Base-by-base conservation (phyloP, 2,113 vertebrate species). In the Spea multiplicata region DNA sequence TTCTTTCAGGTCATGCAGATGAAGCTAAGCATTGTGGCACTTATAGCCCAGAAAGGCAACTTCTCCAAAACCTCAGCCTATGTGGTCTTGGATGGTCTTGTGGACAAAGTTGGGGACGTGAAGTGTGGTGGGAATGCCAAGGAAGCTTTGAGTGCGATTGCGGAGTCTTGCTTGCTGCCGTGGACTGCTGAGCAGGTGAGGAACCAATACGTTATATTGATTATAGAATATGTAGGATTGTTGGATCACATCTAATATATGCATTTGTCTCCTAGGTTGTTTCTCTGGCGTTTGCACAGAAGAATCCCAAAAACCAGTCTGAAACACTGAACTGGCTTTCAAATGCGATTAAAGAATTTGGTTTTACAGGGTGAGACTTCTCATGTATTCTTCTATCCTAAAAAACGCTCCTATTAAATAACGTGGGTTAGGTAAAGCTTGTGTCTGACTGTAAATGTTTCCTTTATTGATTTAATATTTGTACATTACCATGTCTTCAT, bases 271-370 rank as follows among this genome's bases (percentile, higher is more conserved):
- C 55, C 9, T 48, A 99, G 97, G 94, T 97, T 81, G 95, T 99
- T 75, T 95, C 96, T 1, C 86, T 93, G 86, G 95, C 94, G 0
- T 99, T 99, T 82, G 91, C 96, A 68, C 97, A 99, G 84, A 99
- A 99, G 90, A 99, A 99, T 87, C 97, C 97, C 50, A 99, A 99
- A 89, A 99, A 98, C 86, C 97, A 99, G 62, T 97, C 97, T 3
- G 97, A 99, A 91, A 90, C 95, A 6, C 89, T 99, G 71, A 99
- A 95, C 84, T 99, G 97, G 97, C 86, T 99, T 71, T 91, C 96
- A 71, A 96, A 95, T 84, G 96, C 96, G 55, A 98, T 99, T 88
- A 98, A 98, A 89, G 97, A 99, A 88, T 99, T 99, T 91, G 97
- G 97, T 16, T 99, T 99, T 89, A 87, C 93, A 82, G 97, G 97